These are phyloP conservation scores for Mobula hypostoma DNA, from an alignment of 2,113 vertebrate genomes.

Conservation along the genomic window DNA sequence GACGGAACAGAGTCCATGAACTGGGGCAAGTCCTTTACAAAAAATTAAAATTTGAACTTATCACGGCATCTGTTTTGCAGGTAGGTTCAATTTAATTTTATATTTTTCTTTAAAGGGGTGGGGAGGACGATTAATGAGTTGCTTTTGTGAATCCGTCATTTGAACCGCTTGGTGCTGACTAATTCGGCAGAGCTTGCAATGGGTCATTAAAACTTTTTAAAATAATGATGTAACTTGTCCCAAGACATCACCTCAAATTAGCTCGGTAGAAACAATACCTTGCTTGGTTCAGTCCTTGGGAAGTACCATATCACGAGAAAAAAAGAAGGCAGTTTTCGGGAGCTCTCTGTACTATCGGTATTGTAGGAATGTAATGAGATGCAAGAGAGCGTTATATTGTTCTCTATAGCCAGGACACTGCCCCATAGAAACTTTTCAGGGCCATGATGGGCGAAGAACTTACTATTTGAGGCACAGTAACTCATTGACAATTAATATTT, in stretches of 20 bases:
- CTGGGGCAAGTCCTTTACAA: conserved; percentile 38
- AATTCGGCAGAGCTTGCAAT: not conserved
- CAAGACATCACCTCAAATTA: not conserved
- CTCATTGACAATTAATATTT: not conserved
- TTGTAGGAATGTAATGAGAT: not conserved
- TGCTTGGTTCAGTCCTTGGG: not conserved
- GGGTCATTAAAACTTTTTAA: not conserved
- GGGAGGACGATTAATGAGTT: not conserved
- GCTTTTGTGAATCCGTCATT: not conserved
- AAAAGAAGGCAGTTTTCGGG: not conserved
- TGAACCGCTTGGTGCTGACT: not conserved
- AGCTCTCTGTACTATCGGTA: not conserved
- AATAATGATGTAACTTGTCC: not conserved
- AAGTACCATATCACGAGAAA: not conserved
- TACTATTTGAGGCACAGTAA: not conserved
- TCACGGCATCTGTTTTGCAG: not conserved
- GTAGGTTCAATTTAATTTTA: not conserved
- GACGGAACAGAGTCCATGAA: conserved; percentile 85
- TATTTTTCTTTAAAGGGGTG: too few species aligned
- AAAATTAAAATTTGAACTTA: too few species aligned
- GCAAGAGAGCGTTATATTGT: not conserved
- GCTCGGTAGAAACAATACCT: not conserved
- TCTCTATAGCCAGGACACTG: not conserved
- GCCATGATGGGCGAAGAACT: not conserved
- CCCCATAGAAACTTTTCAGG: not conserved